Conservation (phyloP, 2,888 invertebrate genomes). For the Harpagoxenus sublaevis region DNA sequence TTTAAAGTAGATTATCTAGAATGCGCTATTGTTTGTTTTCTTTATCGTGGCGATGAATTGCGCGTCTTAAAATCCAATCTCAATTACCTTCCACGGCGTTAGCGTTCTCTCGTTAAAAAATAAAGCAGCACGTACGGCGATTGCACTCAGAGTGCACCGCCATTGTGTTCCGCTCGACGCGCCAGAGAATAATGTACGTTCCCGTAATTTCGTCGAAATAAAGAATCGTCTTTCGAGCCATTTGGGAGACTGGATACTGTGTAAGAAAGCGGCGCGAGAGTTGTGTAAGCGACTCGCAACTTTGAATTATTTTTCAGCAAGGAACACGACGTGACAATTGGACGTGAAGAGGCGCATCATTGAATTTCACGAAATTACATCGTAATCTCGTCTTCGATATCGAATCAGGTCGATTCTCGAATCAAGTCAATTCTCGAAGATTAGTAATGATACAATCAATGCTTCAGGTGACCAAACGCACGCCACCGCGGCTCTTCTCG, state of each 20-base stretch:
- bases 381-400: neutral
- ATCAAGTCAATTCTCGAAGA: neutral
- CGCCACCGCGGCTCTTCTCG: constrained; percentile 91
- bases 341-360: neutral
- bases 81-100: constrained; percentile 23
- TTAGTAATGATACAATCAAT: constrained; percentile 63
- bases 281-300: constrained; percentile 17
- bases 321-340: neutral
- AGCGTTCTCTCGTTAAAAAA: constrained; percentile 50
- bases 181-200: constrained; percentile 67
- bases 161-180: constrained; percentile 66
- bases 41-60: neutral
- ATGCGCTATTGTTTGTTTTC: neutral
- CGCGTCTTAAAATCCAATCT: constrained; percentile 38
- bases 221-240: constrained; percentile 65
- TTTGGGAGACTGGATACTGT: constrained; percentile 46
- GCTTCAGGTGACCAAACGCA: constrained; percentile 89
- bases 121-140: constrained; percentile 63
- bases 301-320: constrained; percentile 55
- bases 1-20: neutral
- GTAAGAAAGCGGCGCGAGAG: neutral
- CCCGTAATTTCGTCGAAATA: constrained; percentile 66
- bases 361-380: neutral
- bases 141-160: constrained; percentile 58
- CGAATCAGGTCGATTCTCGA: constrained; percentile 8